phyloP scores from a whole-genome alignment of 1,140 invertebrate species.

The Papilio machaon region DNA sequence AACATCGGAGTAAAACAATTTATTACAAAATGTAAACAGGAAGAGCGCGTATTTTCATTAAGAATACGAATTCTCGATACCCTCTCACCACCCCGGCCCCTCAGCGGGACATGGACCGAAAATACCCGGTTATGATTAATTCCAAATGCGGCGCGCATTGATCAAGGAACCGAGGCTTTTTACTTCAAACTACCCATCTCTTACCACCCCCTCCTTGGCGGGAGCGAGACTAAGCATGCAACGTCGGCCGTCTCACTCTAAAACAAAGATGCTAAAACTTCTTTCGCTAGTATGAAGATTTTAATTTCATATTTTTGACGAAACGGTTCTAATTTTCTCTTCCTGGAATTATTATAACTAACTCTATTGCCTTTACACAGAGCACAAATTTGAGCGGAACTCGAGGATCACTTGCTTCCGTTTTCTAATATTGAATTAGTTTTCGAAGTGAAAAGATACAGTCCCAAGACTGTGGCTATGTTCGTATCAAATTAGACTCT shows the following conservation, averaged over 20 bases:
- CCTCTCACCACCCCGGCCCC: slow-evolving; percentile 52
- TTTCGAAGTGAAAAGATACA: slow-evolving; percentile 82
- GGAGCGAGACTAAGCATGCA: slow-evolving; percentile 77
- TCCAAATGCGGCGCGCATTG: slow-evolving; percentile 79
- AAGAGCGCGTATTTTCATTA: slow-evolving; percentile 80
- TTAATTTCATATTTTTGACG: slow-evolving; percentile 82
- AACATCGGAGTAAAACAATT: slow-evolving; percentile 79
- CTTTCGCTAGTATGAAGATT: slow-evolving; percentile 82
- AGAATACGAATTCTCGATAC: slow-evolving; percentile 76
- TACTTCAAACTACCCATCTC: slow-evolving; percentile 78
- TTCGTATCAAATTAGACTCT: slow-evolving; percentile 50
- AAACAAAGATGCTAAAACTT: slow-evolving; percentile 82
- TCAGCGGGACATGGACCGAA: slow-evolving; percentile 74
- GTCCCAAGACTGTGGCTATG: slow-evolving; percentile 74
- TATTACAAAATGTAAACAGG: slow-evolving; percentile 82
- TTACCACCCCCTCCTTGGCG: slow-evolving; percentile 55
- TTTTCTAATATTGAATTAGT: slow-evolving; percentile 81
- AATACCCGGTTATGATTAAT: slow-evolving; percentile 82
- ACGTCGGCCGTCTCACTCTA: slow-evolving; percentile 75
- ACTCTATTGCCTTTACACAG: slow-evolving; percentile 47
- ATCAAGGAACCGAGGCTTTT: slow-evolving; percentile 79
- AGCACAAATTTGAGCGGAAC: slow-evolving; percentile 43
- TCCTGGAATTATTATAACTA: slow-evolving; percentile 33
- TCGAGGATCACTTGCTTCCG: slow-evolving; percentile 67
- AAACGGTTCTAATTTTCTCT: slow-evolving; percentile 79